Evolutionary conservation across 2,113 vertebrate species (phyloP).

Genomic region (Rhynchopsitta pachyrhyncha): DNA sequence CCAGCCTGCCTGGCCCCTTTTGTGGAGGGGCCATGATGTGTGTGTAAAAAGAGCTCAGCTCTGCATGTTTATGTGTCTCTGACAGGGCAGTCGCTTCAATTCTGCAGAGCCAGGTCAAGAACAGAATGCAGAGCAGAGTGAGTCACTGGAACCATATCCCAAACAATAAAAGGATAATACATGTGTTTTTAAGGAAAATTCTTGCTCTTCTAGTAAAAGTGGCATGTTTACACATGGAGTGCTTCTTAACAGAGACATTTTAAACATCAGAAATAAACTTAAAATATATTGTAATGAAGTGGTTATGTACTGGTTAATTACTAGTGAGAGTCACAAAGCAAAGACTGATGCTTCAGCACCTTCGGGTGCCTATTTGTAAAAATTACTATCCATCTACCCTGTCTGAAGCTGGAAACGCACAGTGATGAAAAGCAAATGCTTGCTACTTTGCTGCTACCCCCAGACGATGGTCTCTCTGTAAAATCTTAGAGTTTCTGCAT

Average conservation of each 20-base stretch:
- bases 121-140: background rate
- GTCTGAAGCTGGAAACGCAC: background rate
- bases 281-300: background rate
- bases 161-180: background rate
- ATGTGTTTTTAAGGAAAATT: background rate
- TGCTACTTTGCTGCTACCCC: background rate
- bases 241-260: background rate
- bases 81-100: background rate
- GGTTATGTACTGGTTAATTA: background rate
- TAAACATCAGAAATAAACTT: background rate
- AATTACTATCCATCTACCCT: background rate
- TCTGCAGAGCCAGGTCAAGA: background rate
- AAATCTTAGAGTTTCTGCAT: background rate
- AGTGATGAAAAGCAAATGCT: background rate
- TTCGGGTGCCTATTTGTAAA: background rate
- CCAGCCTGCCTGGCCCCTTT: background rate
- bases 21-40: too few relatives aligned
- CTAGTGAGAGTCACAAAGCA: background rate
- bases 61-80: accelerated
- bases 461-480: background rate
- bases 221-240: background rate
- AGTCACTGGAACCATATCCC: background rate
- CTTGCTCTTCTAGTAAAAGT: background rate
- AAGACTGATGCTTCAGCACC: background rate
- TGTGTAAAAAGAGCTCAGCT: background rate